Evolutionary conservation across 2,797 vertebrate species (phyloP), one percentile per base, ranked within the genome.

Genomic region (Adelosebastes latens): DNA sequence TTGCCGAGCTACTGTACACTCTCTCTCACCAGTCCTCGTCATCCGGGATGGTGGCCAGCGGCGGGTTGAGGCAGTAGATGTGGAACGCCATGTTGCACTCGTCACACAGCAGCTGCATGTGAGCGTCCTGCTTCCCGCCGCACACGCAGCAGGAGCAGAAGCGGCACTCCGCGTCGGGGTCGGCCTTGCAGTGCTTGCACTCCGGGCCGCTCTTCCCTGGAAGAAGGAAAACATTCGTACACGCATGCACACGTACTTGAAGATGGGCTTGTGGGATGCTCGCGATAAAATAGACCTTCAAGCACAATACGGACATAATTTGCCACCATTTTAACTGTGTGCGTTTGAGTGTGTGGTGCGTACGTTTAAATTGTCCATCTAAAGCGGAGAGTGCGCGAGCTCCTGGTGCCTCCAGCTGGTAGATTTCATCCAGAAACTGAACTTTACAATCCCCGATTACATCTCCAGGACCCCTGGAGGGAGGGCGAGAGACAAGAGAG

Each of bases 81-180:
- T 99, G 98, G 91, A 98, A 99, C 67, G 98, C 98, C 98, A 98
- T 98, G 94, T 99, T 99, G 92, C 98, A 99, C 95, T 99, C 98
- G 74, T 99, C 98, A 90, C 98, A 99, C 6, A 99, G 94, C 91
- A 99, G 96, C 88, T 99, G 98, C 98, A 98, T 99, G 93, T 97
- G 97, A 82, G 98, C 98, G 64, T 99, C 98, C 89, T 97, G 98
- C 90, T 99, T 99, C 58, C 98, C 98, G 34, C 98, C 98, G 66
- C 98, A 99, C 80, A 98, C 94, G 73, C 96, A 99, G 95, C 98
- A 99, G 2, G 98, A 99, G 89, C 98, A 99, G 94, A 98, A 97
- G 2, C 97, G 97, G 63, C 98, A 99, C 89, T 98, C 98, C 0
- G 95, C 94, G 4, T 99, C 97, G 6, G 98, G 98, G 90, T 99